Evolutionary conservation across 2,113 vertebrate species (phyloP).

Genomic region (Eclectus roratus): DNA sequence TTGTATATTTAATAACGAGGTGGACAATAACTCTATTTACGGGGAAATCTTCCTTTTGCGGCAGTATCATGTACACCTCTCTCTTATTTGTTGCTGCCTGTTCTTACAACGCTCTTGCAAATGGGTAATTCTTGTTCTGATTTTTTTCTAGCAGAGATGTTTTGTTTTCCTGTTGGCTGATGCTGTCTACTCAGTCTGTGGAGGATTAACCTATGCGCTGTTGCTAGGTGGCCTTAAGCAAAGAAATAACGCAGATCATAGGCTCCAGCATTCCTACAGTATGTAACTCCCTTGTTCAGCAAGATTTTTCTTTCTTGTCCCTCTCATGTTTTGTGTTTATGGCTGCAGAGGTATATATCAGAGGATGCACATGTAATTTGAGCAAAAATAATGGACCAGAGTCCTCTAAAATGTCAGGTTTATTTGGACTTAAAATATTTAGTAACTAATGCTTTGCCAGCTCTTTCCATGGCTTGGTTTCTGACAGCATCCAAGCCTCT

Average conservation of each 20-base stretch:
- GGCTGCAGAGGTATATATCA: neutral
- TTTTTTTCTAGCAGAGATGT: constrained; percentile 24
- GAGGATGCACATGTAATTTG: neutral
- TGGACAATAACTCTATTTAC: constrained; percentile 54
- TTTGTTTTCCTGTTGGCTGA: constrained; percentile 67
- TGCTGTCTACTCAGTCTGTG: constrained; percentile 55
- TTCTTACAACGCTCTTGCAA: constrained; percentile 23
- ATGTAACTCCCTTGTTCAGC: constrained; percentile 50
- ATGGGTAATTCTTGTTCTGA: constrained; percentile 50
- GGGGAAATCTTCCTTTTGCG: constrained; percentile 28
- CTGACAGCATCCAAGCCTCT: neutral
- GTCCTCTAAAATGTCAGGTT: neutral
- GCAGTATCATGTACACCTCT: neutral
- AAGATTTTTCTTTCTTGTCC: constrained; percentile 16
- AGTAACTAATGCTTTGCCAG: neutral
- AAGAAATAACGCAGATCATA: constrained; percentile 63
- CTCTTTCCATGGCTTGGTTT: neutral
- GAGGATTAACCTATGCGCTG: constrained; percentile 66
- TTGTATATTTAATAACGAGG: constrained; percentile 42
- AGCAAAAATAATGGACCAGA: neutral
- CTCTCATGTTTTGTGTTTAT: neutral
- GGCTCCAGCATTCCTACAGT: constrained; percentile 50
- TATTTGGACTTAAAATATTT: constrained; percentile 33
- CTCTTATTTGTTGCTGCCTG: constrained; percentile 15
- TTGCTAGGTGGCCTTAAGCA: constrained; percentile 72